These are phyloP conservation scores for Dipus sagitta DNA, from an alignment of 2,797 vertebrate species.

Conservation along the genomic window DNA sequence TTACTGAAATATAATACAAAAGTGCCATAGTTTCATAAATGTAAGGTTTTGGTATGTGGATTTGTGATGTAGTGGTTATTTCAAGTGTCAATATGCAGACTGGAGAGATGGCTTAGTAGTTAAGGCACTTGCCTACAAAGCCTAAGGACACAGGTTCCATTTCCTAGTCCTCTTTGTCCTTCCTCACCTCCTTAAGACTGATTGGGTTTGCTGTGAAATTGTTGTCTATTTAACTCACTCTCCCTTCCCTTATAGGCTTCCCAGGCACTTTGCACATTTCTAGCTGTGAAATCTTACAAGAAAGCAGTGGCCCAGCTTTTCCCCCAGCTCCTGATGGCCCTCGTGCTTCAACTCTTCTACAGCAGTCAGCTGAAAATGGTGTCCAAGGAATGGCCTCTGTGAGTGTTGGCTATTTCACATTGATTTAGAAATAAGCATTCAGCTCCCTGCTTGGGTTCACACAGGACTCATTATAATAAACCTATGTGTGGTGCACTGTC, in stretches of 20 bases:
- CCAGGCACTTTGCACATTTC: constrained; percentile 74
- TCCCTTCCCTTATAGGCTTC: constrained; percentile 67
- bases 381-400: background rate
- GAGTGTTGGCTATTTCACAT: background rate
- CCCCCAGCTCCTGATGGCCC: constrained; percentile 75
- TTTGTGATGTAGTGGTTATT: background rate
- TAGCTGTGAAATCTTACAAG: constrained; percentile 64
- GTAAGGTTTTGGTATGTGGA: background rate
- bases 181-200: background rate
- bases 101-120: too few relatives aligned
- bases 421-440: background rate
- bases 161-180: fast-evolving
- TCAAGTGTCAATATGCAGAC: too few relatives aligned
- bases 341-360: constrained; percentile 76
- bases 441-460: background rate
- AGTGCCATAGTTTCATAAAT: background rate
- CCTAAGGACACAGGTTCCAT: too few relatives aligned
- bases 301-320: constrained; percentile 72
- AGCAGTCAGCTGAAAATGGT: background rate
- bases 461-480: background rate
- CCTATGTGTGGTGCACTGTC: background rate
- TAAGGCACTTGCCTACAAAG: too few relatives aligned
- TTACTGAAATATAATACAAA: background rate
- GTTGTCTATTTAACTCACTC: background rate
- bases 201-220: background rate